Evolutionary conservation across 2,888 invertebrate species (phyloP), one percentile per base, ranked within the genome.

Genomic region (Nezara viridula): DNA sequence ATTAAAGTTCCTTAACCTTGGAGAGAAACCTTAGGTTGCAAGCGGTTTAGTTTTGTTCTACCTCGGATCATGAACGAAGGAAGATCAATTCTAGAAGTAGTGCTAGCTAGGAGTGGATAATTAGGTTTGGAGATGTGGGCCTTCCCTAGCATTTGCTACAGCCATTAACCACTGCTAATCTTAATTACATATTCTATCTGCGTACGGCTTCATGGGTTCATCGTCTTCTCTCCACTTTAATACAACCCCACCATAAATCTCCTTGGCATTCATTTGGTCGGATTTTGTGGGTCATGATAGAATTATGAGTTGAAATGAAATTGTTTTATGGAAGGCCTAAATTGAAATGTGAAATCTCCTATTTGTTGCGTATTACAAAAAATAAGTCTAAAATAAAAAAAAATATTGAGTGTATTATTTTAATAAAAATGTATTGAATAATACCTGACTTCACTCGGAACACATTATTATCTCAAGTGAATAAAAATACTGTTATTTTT

Each of bases 111-210:
- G 32, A 9, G 27, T 19, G 32, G 37, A 73, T 73, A 73, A 73
- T 73, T 73, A 73, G 66, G 7, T 37, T 9, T 32, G 66, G 66
- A 73, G 32, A 73, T 73, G 66, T 73, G 81, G 14, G 24, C 44
- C 81, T 47, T 81, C 81, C 0, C n/a, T 14, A 81, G 44, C 81
- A 81, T 81, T 81, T 6, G 44, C 44, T 44, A n/a, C 44, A 21
- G n/a, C 47, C 44, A 81, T 81, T 44, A 81, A 81, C 81, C 44
- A 81, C 44, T 44, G 44, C 81, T 47, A 81, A 47, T 81, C 81
- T 81, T 81, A 47, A 81, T 81, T 81, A 81, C 44, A 40, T 81
- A 81, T 47, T 81, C 44, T 47, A 81, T 81, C 81, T 40, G 12
- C 81, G 24, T 12, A 9, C 81, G 44, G 44, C 37, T 81, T 73